Evolutionary conservation across 2,113 vertebrate genomes (phyloP), one percentile per base, ranked within the genome.

Genomic region (Dromas ardeola): DNA sequence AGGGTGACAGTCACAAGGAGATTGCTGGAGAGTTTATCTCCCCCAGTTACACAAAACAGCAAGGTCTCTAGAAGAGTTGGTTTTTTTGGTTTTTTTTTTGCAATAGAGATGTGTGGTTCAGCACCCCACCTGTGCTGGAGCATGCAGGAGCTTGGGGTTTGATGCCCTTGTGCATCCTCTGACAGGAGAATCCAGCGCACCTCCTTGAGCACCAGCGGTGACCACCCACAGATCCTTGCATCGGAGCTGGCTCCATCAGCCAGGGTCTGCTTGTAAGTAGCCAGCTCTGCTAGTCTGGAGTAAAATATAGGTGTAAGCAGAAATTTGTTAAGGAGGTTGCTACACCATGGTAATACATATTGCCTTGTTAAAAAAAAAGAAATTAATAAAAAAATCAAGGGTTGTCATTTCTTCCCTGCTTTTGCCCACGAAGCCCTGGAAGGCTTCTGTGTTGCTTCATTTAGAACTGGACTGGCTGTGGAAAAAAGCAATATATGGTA

Each of bases 91-190:
- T 47, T 47, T 12, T 4, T 52, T 94, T 93, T 45, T 29, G 19
- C 0, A 11, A 10, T 4, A 15, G 34, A 36, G 27, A 11, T 0
- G 1, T 12, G 34, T 86, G 62, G 49, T 56, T 52, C 47, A 27
- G 43, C 26, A 23, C 32, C 4, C 2, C 0, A 15, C 47, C 45
- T 42, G 32, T 18, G 34, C 52, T 71, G 63, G 36, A 74, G 49
- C 0, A 0, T 16, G 29, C 11, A 0, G 10, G 40, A 12, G 8
- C 0, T 1, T 20, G 47, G 45, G 30, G 18, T 49, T 58, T 70
- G 25, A 59, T 49, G 49, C 4, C 23, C 22, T 22, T 18, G 3
- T 32, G 38, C 43, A 4, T 34, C 5, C 12, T 56, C 43, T 73
- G 36, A 42, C 4, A 36, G 49, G 42, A 81, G 29, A 56, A 27